Evolutionary conservation across 2,888 invertebrate genomes (phyloP), one percentile per base, ranked within the genome.

Genomic region (Sarcophaga variegata): DNA sequence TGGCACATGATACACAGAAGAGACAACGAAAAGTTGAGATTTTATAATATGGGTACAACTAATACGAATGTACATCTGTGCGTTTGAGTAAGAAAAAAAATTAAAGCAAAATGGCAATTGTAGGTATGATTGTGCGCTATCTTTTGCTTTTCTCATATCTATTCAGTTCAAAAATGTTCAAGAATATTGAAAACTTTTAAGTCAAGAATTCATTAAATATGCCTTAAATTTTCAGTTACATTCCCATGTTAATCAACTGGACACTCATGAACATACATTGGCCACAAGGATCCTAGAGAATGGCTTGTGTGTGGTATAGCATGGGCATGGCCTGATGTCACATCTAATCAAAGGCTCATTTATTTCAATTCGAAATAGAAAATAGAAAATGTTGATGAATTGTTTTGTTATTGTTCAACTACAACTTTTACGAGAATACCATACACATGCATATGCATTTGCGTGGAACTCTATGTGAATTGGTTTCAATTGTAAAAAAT

Each of bases 341-440:
- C 81, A 82, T 87, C 84, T 87, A 87, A 87, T 87, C 84, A 87
- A 87, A 87, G 81, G 72, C 87, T 84, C 84, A 84, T 87, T 87
- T 87, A 87, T 87, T 84, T 87, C 84, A 87, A 87, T 87, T 84
- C 75, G 78, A 84, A 37, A 37, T 37, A 37, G 37, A 6, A 37
- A 37, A 6, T 37, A 37, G 37, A 37, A 37, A 37, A 37, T 84
- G 63, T 82, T 81, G 81, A 84, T 83, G 81, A 81, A 84, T 81
- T 84, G 66, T 71, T 85, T 85, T 81, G 60, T 77, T 62, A 81
- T 71, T 76, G 60, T 71, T 37, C 78, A 60, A 25, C 45, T 37
- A 4, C 54, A 71, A 60, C 12, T 47, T 0, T 3, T 64, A 27
- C 49, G 14, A 14, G 14, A 12, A 49, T 49, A 49, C 27, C 27